Conservation (phyloP, 37 sponge, comb jelly and placozoan species). For the Agelas oroides region DNA sequence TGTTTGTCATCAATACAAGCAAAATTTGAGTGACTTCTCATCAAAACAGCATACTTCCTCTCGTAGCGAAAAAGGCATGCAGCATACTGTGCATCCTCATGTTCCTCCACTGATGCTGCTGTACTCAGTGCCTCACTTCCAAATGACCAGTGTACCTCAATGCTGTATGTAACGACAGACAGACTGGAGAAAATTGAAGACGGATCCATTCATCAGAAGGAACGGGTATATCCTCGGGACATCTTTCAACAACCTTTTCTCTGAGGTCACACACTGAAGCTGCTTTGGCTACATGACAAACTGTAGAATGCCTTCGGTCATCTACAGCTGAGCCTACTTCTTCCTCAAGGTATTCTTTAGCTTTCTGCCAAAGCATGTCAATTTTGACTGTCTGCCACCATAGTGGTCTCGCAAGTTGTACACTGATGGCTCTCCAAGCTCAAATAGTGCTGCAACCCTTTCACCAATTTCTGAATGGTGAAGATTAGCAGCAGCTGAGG, state of each 20-base stretch:
- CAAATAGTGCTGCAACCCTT: too few relatives aligned
- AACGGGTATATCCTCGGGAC: constrained; percentile 24
- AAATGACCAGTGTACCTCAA: too few relatives aligned
- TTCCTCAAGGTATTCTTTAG: constrained; percentile 52
- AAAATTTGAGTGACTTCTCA: too few relatives aligned
- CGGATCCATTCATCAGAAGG: constrained; percentile 46
- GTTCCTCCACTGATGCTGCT: neutral
- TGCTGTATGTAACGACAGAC: too few relatives aligned
- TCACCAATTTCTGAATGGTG: constrained; percentile 39
- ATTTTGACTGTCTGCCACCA: neutral
- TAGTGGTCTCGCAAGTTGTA: too few relatives aligned
- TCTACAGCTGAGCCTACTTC: constrained; percentile 61
- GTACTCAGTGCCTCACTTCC: too few relatives aligned
- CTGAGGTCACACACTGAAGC: constrained; percentile 16
- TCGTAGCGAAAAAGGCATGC: too few relatives aligned
- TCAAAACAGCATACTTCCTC: too few relatives aligned
- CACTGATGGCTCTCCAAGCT: too few relatives aligned
- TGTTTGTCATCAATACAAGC: too few relatives aligned
- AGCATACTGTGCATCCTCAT: too few relatives aligned
- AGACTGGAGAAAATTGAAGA: constrained; percentile 26
- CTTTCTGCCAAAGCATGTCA: constrained; percentile 47
- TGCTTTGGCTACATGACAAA: constrained; percentile 17
- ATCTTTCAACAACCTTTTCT: constrained; percentile 11
- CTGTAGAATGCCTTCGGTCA: constrained; percentile 45
- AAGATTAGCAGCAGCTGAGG: neutral